Evolutionary conservation across 2,797 vertebrate genomes (phyloP).

Genomic region (Dallia pectoralis): DNA sequence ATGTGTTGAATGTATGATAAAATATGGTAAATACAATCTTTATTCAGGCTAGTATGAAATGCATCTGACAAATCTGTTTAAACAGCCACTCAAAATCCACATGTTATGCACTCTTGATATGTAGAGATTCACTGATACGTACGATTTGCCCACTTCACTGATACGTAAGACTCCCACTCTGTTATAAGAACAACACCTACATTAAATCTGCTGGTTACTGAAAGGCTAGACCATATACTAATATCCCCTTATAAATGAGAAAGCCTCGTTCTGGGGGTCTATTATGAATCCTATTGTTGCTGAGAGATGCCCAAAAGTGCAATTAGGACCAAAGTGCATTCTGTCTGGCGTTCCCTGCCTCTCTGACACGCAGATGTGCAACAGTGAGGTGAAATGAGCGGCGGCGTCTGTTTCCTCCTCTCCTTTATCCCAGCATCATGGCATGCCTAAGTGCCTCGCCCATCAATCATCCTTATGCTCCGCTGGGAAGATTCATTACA

Average conservation of each 20-base stretch:
- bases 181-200: background rate
- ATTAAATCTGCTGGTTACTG: background rate
- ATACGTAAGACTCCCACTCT: background rate
- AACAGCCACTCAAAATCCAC: background rate
- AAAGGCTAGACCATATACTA: background rate
- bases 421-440: conserved; percentile 47
- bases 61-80: background rate
- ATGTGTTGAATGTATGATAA: background rate
- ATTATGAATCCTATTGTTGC: conserved; percentile 38
- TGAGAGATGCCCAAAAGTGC: conserved; percentile 45
- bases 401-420: conserved; percentile 40
- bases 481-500: conserved; percentile 64
- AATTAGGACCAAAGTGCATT: conserved; percentile 44
- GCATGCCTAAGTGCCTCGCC: conserved; percentile 51
- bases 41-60: no score
- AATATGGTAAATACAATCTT: background rate
- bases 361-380: conserved; percentile 37
- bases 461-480: conserved; percentile 71
- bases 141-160: background rate
- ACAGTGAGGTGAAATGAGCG: conserved; percentile 53
- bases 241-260: background rate
- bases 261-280: background rate
- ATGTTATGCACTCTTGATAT: background rate
- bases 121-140: background rate
- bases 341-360: background rate